phyloP scores from a whole-genome alignment of 2,797 vertebrate species.

The Typhlichthys eigenmanni region DNA sequence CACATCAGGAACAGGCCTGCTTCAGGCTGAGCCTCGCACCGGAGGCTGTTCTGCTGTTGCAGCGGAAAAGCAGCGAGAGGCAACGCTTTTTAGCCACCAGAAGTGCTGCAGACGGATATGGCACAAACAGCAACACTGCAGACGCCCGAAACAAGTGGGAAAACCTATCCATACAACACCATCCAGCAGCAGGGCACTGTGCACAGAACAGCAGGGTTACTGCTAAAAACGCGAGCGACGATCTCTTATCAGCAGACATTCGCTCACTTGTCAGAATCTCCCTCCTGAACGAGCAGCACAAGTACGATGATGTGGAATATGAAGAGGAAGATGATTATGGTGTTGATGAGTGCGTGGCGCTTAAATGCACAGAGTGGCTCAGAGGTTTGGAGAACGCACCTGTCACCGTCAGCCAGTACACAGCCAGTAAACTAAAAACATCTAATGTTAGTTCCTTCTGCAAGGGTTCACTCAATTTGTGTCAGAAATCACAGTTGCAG shows the following conservation, averaged over 20 bases:
- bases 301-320: conserved; percentile 88
- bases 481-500: too few species aligned
- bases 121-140: conserved; percentile 8
- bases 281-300: conserved; percentile 82
- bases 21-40: conserved; percentile 78
- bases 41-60: conserved; percentile 77
- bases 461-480: too few species aligned
- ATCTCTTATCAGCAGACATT: conserved; percentile 46
- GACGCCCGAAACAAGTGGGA: conserved; percentile 52
- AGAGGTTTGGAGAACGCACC: conserved; percentile 81
- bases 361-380: conserved; percentile 88
- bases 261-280: conserved; percentile 79
- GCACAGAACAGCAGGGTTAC: conserved; percentile 13
- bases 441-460: too few species aligned
- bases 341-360: conserved; percentile 77
- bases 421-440: neutral
- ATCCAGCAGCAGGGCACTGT: conserved; percentile 10
- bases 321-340: conserved; percentile 73
- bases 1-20: conserved; percentile 41
- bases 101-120: conserved; percentile 17
- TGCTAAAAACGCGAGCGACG: conserved; percentile 2
- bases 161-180: conserved; percentile 36
- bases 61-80: conserved; percentile 73
- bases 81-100: conserved; percentile 35
- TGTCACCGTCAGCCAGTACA: conserved; percentile 34